These are phyloP conservation scores for Galago senegalensis DNA, from an alignment of 2,797 vertebrate species.

Conservation along the genomic window DNA sequence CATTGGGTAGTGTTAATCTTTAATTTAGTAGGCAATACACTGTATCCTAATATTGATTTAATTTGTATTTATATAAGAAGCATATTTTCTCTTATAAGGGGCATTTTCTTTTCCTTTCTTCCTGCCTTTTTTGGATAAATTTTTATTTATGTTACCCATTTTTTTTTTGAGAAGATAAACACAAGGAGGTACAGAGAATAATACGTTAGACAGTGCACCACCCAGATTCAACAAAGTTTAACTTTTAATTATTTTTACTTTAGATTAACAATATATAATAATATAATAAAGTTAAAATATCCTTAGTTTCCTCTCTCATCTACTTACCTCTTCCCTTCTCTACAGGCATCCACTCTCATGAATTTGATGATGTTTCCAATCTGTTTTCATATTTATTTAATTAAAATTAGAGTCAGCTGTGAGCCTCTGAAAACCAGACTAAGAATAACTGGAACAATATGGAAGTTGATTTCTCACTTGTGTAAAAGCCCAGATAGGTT, in stretches of 20 bases:
- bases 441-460: not conserved
- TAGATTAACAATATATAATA: conserved; percentile 19
- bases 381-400: conserved; percentile 44
- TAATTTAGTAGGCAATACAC: not conserved
- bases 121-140: not conserved
- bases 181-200: not conserved
- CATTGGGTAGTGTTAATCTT: conserved; percentile 3
- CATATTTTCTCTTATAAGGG: not conserved
- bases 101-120: not conserved
- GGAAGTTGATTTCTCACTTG: conserved; percentile 23
- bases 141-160: not conserved
- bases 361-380: conserved; percentile 29
- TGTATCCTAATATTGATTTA: not conserved
- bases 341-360: not conserved
- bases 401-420: conserved; percentile 1
- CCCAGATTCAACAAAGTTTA: conserved; percentile 10
- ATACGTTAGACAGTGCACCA: not conserved
- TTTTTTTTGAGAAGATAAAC: not conserved
- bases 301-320: not conserved
- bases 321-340: not conserved
- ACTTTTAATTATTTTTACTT: conserved; percentile 8
- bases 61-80: not conserved
- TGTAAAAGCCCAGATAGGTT: not conserved
- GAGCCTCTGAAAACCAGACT: conserved; percentile 16
- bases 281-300: conserved; percentile 42